A percentile compares a stretch with the other conserved stretches of the same genome.
Evolutionary conservation across 2,797 vertebrate species (phyloP).

Genomic region (Mormyrus hasselquistii): DNA sequence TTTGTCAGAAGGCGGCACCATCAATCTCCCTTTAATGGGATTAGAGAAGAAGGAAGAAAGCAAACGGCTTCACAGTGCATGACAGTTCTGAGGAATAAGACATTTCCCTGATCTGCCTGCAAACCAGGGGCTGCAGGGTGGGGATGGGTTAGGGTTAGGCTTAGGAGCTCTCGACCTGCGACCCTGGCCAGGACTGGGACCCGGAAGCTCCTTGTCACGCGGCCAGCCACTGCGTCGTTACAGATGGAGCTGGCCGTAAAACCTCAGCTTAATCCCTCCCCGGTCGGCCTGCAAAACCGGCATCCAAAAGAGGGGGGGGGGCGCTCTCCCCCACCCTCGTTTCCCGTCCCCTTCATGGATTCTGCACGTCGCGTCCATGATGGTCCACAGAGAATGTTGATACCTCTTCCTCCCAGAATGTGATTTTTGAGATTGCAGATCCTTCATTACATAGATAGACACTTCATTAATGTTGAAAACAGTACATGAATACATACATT

Average conservation of each 20-base stretch:
- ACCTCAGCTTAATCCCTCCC: constrained; percentile 39
- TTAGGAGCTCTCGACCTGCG: constrained; percentile 41
- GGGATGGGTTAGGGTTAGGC: constrained; percentile 2
- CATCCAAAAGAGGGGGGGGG: neutral
- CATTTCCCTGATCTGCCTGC: neutral
- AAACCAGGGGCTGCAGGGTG: constrained; percentile 11
- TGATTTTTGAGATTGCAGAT: neutral
- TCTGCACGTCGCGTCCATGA: neutral
- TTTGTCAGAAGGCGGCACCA: neutral
- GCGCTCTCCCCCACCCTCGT: neutral
- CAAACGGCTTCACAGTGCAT: neutral
- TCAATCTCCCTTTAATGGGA: constrained; percentile 3
- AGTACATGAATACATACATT: neutral
- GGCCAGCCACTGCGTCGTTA: constrained; percentile 26
- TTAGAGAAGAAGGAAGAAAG: neutral
- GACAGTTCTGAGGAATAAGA: neutral
- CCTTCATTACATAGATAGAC: neutral
- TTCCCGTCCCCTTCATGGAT: neutral
- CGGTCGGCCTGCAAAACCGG: neutral
- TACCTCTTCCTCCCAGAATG: neutral
- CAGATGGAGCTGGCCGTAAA: constrained; percentile 36
- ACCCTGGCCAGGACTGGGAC: constrained; percentile 33
- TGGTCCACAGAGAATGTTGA: neutral
- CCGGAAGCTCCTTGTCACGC: constrained; percentile 21
- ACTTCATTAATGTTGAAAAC: neutral